These are phyloP conservation scores for Cebus imitator DNA, from an alignment of 2,113 vertebrate genomes.

Conservation along the genomic window DNA sequence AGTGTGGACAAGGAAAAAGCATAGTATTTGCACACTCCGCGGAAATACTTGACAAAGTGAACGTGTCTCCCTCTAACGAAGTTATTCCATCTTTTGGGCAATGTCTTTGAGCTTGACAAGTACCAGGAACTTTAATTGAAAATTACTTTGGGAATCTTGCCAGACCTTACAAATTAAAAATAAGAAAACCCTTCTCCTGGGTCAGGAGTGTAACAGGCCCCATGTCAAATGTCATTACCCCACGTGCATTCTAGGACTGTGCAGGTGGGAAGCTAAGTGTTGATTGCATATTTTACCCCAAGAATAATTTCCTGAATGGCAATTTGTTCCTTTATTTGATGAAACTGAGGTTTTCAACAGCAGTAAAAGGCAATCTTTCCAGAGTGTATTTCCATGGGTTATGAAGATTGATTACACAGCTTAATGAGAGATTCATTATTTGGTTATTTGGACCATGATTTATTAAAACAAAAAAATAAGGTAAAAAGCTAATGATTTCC, in stretches of 20 bases:
- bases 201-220: conserved; percentile 83
- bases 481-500: conserved; percentile 75
- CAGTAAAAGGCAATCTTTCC: conserved; percentile 79
- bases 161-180: conserved; percentile 84
- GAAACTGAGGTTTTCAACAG: conserved; percentile 80
- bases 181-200: conserved; percentile 80
- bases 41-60: conserved; percentile 56
- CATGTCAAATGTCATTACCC: conserved; percentile 83
- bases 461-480: conserved; percentile 64
- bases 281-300: conserved; percentile 82
- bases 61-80: conserved; percentile 82
- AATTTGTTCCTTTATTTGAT: conserved; percentile 81
- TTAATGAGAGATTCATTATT: conserved; percentile 79
- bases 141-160: conserved; percentile 85
- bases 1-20: background rate
- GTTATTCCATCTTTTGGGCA: conserved; percentile 84
- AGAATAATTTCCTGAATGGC: conserved; percentile 83
- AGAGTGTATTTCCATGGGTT: conserved; percentile 73
- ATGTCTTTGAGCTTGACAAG: conserved; percentile 86
- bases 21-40: conserved; percentile 53
- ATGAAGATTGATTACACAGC: conserved; percentile 73
- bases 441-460: conserved; percentile 76
- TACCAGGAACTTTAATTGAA: conserved; percentile 88
- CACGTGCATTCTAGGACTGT: conserved; percentile 73
- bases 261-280: conserved; percentile 85